These are phyloP conservation scores for Florisuga fusca DNA, from an alignment of 2,797 vertebrate species.

Conservation along the genomic window DNA sequence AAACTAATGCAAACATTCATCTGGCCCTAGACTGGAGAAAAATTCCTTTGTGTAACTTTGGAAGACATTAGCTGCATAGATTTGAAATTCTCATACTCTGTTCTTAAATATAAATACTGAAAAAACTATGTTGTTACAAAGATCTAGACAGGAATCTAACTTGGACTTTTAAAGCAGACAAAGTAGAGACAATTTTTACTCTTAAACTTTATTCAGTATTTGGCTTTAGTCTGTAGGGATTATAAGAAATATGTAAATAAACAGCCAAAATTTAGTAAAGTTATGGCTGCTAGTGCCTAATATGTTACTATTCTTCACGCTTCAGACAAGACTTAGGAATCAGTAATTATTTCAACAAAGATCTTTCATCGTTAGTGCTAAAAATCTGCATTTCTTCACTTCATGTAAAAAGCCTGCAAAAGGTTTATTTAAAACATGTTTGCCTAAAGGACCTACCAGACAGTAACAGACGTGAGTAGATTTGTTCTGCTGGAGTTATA, in stretches of 20 bases:
- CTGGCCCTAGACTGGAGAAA: background rate
- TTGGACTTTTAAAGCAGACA: background rate
- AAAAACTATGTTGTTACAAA: background rate
- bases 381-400: conserved; percentile 71
- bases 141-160: background rate
- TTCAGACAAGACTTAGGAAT: conserved; percentile 53
- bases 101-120: background rate
- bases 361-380: conserved; percentile 45
- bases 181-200: background rate
- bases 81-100: background rate
- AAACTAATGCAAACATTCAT: background rate
- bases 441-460: conserved; percentile 84
- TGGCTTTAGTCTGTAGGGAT: conserved; percentile 41
- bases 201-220: conserved; percentile 30
- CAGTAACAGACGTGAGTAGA: conserved; percentile 81
- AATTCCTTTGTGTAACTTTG: conserved; percentile 8
- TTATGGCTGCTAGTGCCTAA: conserved; percentile 23
- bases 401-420: conserved; percentile 60
- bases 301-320: conserved; percentile 2
- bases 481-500: conserved; percentile 83
- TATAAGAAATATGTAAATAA: conserved; percentile 55
- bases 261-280: conserved; percentile 39
- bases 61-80: background rate
- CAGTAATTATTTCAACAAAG: conserved; percentile 46
- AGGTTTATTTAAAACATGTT: conserved; percentile 76